Conservation (phyloP, 2,888 invertebrate genomes). For the Furcula furcula region DNA sequence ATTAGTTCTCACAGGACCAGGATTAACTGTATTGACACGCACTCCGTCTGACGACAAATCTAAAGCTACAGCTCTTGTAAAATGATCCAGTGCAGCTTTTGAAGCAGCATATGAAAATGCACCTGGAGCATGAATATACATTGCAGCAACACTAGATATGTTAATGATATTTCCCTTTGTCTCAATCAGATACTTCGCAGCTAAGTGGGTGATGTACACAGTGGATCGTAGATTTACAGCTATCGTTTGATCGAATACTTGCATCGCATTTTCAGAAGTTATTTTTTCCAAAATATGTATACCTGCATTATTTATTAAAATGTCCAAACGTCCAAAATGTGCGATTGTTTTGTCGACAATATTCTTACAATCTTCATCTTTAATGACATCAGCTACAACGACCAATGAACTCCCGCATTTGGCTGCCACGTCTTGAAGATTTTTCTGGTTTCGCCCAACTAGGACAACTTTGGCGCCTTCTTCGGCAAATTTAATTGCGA, state of each 20-base stretch:
- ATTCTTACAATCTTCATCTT: constrained; percentile 24
- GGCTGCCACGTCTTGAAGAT: constrained; percentile 25
- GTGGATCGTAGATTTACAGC: constrained; percentile 36
- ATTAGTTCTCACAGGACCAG: constrained; percentile 53
- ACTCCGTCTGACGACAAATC: constrained; percentile 88
- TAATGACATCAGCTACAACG: constrained; percentile 34
- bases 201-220: constrained; percentile 66
- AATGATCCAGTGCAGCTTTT: constrained; percentile 93
- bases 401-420: constrained; percentile 29
- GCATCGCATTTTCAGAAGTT: constrained; percentile 27
- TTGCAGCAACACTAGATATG: constrained; percentile 85
- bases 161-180: constrained; percentile 91
- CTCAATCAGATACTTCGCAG: constrained; percentile 88
- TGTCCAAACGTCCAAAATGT: constrained; percentile 35
- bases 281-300: constrained; percentile 19
- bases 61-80: constrained; percentile 91
- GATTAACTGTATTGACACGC: constrained; percentile 91
- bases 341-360: constrained; percentile 27
- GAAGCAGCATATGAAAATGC: constrained; percentile 79
- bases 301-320: constrained; percentile 44
- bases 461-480: constrained; percentile 30
- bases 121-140: constrained; percentile 7
- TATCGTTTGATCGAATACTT: constrained; percentile 32
- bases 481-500: constrained; percentile 22
- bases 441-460: constrained; percentile 32